Evolutionary conservation across 2,888 invertebrate species (phyloP), one percentile per base, ranked within the genome.

Genomic region (Baronia brevicornis): DNA sequence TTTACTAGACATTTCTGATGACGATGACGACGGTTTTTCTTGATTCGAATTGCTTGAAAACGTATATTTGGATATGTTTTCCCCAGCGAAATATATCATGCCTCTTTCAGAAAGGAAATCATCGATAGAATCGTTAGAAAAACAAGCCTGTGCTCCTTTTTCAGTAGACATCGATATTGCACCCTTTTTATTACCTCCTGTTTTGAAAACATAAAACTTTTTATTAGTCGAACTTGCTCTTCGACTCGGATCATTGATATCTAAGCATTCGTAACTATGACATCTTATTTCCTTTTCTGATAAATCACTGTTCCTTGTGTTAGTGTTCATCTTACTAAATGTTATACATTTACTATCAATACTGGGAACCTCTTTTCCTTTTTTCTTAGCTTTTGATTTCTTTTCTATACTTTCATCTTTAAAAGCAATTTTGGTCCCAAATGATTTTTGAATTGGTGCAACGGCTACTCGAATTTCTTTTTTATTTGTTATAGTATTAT

Each of bases 111-210:
- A 74, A 5, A 82, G 32, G 7, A 64, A 69, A 24, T 80, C 79
- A 6, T 82, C 82, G 3, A 79, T 60, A 0, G 77, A 75, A 33
- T 82, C 80, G 10, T 79, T 77, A 0, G 78, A 63, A 22, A 82
- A 74, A 3, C 40, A 56, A 0, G 66, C 72, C 33, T 80, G 79
- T 0, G 72, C 73, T 0, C 58, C 64, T 40, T 72, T 73, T 6
- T 70, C 70, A 2, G 59, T 62, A 0, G 69, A 65, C 2, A 49
- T n/a, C 0, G 62, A 60, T 1, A 41, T 23, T 1, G 54, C 41
- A 1, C 28, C 40, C 13, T 35, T 38, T 24, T 46, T 51, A 1
- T 38, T 41, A 21, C 37, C 35, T 3, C 42, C 44, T 3, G 38
- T 15, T 22, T 37, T 41, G 19, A 38, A 31, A n/a, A 36, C 36